Conservation (phyloP, 92 coral and sea anemone species). For the Phenganax marumi region DNA sequence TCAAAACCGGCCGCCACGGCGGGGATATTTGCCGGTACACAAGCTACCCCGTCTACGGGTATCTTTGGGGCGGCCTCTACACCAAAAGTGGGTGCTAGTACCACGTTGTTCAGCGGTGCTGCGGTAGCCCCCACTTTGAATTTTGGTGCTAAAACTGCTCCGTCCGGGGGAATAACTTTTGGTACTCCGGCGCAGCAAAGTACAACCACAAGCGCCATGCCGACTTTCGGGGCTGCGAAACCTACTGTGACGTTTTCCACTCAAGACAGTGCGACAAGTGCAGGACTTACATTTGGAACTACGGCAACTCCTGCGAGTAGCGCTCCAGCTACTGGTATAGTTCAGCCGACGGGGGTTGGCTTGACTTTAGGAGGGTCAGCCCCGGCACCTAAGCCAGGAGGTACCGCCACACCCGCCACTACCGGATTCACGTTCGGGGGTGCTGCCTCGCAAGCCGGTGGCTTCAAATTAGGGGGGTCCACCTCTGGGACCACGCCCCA, state of each 20-base stretch:
- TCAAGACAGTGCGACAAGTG: slow-evolving; percentile 3
- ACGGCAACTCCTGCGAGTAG: slow-evolving; percentile 49
- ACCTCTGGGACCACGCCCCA: slow-evolving; percentile 11
- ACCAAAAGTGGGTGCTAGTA: background rate
- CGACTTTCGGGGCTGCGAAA: slow-evolving; percentile 10
- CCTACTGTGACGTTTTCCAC: slow-evolving; percentile 22
- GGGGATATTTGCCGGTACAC: background rate
- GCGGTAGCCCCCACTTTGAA: slow-evolving; percentile 13
- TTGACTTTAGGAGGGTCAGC: background rate
- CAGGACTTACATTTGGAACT: slow-evolving; percentile 26
- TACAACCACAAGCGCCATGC: slow-evolving; percentile 19
- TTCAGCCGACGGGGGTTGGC: slow-evolving; percentile 2
- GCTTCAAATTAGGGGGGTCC: slow-evolving; percentile 38
- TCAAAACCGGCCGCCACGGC: background rate
- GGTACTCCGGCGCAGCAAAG: slow-evolving; percentile 10
- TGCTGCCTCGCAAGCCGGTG: slow-evolving; percentile 30
- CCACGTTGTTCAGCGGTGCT: slow-evolving; percentile 1
- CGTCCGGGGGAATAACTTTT: slow-evolving; percentile 48
- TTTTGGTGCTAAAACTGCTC: slow-evolving; percentile 4
- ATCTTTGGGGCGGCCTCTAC: background rate
- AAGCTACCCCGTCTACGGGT: slow-evolving; percentile 15
- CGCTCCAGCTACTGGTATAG: slow-evolving; percentile 37
- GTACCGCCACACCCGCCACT: background rate
- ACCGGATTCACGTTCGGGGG: slow-evolving; percentile 25
- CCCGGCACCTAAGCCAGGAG: background rate